Conservation (phyloP, 53 echinoderm and acorn worm species). For the Stichopus horrens region DNA sequence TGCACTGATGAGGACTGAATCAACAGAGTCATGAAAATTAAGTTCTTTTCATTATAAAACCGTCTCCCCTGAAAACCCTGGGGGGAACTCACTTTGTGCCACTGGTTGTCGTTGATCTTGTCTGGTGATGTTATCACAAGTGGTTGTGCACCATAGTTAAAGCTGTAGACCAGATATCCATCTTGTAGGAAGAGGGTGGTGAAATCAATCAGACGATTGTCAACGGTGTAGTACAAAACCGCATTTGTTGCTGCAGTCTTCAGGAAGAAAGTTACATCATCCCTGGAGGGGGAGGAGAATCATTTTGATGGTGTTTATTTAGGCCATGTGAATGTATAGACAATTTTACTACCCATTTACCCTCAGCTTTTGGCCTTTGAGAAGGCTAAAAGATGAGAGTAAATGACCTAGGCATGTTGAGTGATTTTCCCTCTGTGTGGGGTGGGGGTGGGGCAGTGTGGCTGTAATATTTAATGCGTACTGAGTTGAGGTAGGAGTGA, state of each 20-base stretch:
- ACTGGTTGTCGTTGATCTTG: conserved; percentile 75
- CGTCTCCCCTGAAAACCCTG: not conserved
- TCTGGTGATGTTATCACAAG: conserved; percentile 44
- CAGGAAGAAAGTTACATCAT: conserved; percentile 11
- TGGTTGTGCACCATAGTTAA: conserved; percentile 75
- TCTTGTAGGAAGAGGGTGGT: conserved; percentile 54
- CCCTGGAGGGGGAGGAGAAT: not conserved
- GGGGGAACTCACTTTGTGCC: conserved; percentile 75
- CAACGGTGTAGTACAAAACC: conserved; percentile 67
- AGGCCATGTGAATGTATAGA: too few relatives aligned
- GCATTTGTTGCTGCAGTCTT: conserved; percentile 61
- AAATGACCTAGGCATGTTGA: too few relatives aligned
- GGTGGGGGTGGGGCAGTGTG: too few relatives aligned
- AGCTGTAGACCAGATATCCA: conserved; percentile 74
- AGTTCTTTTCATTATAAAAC: not conserved
- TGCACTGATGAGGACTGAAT: too few relatives aligned
- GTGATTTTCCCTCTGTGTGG: too few relatives aligned
- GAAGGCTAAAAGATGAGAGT: too few relatives aligned
- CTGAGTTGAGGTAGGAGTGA: too few relatives aligned
- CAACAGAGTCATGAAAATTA: too few relatives aligned
- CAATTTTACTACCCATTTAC: too few relatives aligned
- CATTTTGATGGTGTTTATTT: too few relatives aligned
- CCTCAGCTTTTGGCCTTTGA: too few relatives aligned
- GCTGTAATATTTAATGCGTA: too few relatives aligned
- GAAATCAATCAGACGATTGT: conserved; percentile 64